phyloP scores from a whole-genome alignment of 2,113 vertebrate species.

The Ptyas mucosa region DNA sequence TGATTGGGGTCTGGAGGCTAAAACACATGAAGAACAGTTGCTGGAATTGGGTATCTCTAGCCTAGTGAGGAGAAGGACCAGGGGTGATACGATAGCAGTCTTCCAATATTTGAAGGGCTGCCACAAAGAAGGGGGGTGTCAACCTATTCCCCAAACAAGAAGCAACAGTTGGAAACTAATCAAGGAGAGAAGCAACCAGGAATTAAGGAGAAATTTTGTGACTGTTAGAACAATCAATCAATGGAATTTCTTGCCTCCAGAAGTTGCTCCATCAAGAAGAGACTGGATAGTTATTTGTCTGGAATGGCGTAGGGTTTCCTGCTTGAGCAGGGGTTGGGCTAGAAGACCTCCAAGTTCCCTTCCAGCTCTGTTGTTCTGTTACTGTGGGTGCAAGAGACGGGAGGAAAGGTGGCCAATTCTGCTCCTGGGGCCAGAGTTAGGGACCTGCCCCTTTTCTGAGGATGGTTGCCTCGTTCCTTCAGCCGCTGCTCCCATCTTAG shows the following conservation, averaged over 20 bases:
- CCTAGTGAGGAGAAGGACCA: background rate
- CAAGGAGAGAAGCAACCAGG: background rate
- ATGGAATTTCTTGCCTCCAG: background rate
- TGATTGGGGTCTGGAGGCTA: too few species aligned
- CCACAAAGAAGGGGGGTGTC: background rate
- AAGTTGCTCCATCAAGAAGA: background rate
- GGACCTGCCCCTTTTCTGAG: background rate
- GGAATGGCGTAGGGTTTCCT: background rate
- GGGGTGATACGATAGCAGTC: background rate
- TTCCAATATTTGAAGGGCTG: background rate
- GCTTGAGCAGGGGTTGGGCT: background rate
- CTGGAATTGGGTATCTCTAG: too few species aligned
- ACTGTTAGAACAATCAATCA: background rate
- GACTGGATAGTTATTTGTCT: background rate
- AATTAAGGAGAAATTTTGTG: background rate
- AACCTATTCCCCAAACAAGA: background rate
- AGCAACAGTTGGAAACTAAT: background rate
- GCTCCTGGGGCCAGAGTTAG: background rate
- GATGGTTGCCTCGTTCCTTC: background rate
- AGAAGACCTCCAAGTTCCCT: background rate
- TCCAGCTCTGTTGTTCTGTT: background rate
- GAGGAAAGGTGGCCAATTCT: background rate
- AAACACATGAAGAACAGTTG: too few species aligned
- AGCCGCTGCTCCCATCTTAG: background rate
- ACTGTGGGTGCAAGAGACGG: background rate